Evolutionary conservation across 2,888 invertebrate species (phyloP).

Genomic region (Drosophila setosimentum): DNA sequence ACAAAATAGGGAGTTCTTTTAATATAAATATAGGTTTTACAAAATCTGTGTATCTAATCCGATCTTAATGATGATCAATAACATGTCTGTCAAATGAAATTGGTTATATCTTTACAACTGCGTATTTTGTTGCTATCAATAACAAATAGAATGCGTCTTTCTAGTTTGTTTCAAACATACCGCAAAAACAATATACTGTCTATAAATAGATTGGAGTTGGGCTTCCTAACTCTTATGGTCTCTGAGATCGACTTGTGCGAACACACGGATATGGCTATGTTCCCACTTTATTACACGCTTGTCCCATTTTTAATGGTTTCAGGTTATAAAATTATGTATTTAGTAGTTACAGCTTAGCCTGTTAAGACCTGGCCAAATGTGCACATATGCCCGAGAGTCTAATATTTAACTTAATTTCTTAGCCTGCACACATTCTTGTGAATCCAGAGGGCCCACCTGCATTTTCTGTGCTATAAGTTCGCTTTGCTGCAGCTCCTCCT

Average conservation of each 20-base stretch:
- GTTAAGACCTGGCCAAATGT: background rate
- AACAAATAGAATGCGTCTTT: background rate
- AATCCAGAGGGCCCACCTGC: slow-evolving; percentile 81
- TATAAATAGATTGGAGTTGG: background rate
- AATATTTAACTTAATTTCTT: background rate
- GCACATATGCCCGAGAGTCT: background rate
- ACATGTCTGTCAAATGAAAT: background rate
- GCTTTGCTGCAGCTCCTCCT: slow-evolving; percentile 86
- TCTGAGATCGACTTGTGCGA: background rate
- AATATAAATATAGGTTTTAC: background rate
- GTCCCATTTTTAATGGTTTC: background rate
- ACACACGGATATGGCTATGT: background rate
- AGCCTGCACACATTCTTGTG: background rate
- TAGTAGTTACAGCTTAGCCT: background rate
- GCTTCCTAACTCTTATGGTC: background rate
- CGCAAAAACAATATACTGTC: background rate
- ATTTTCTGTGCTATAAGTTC: slow-evolving; percentile 86
- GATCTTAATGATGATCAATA: background rate
- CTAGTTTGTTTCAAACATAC: background rate
- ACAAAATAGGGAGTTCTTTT: background rate
- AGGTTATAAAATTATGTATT: background rate
- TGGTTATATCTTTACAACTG: background rate
- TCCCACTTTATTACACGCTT: background rate
- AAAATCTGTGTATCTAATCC: background rate
- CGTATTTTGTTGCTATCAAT: background rate